Conservation (phyloP, 2,113 vertebrate genomes). For the Corapipo altera region DNA sequence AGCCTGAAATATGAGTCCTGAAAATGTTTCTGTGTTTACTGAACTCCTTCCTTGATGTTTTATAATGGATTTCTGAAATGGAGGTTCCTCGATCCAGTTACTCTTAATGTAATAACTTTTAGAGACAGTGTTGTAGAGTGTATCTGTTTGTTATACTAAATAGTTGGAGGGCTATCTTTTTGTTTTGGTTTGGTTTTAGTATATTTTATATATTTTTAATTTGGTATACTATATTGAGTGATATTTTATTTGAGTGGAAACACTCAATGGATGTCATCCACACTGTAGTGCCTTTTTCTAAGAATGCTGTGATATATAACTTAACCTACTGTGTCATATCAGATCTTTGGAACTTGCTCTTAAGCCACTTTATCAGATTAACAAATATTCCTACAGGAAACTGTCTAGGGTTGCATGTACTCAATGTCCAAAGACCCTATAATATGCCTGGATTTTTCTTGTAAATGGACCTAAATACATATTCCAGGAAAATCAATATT, state of each 20-base stretch:
- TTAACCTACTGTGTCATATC: not conserved
- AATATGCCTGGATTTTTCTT: not conserved
- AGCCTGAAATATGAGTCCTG: not conserved
- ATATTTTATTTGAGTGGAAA: not conserved
- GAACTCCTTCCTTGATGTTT: not conserved
- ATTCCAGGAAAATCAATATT: not conserved
- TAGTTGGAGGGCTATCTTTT: not conserved
- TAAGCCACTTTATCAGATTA: not conserved
- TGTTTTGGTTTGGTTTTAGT: not conserved
- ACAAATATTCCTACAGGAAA: not conserved
- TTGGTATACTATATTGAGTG: fast-evolving
- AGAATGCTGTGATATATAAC: not conserved
- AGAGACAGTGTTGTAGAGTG: fast-evolving
- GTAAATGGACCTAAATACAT: not conserved
- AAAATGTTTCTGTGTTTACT: not conserved
- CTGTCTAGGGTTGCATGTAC: not conserved
- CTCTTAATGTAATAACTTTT: not conserved
- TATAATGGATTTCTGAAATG: not conserved
- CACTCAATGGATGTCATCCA: not conserved
- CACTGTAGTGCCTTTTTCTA: not conserved
- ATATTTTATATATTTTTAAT: not conserved
- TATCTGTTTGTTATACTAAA: not conserved
- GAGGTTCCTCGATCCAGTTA: not conserved
- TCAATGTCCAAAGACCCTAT: not conserved
- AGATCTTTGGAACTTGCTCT: not conserved